phyloP scores from a whole-genome alignment of 2,113 vertebrate genomes.

The Apteryx owenii region DNA sequence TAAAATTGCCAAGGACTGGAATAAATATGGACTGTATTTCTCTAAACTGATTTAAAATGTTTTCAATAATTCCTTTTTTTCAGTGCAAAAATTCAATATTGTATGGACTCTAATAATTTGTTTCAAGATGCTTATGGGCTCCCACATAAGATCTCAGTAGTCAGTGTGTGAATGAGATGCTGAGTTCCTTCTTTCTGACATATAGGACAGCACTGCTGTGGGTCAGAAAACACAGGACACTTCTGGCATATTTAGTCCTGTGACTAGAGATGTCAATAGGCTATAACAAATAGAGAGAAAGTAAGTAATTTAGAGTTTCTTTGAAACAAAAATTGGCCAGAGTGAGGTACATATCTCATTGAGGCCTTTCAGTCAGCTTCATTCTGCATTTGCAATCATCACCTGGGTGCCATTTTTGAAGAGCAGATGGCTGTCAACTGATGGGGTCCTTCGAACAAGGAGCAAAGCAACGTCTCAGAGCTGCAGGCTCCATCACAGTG shows the following conservation, averaged over 20 bases:
- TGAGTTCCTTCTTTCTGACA: not conserved
- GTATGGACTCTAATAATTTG: not conserved
- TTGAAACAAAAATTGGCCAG: not conserved
- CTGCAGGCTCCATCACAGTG: not conserved
- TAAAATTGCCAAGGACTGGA: not conserved
- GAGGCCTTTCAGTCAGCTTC: not conserved
- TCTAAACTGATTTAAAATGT: not conserved
- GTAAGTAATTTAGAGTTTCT: not conserved
- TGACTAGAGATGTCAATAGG: not conserved
- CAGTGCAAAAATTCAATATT: not conserved
- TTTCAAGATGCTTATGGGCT: not conserved
- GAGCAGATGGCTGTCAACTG: not conserved
- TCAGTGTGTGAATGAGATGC: not conserved
- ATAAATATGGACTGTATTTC: not conserved
- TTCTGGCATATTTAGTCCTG: not conserved
- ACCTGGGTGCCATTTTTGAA: not conserved
- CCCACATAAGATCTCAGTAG: not conserved
- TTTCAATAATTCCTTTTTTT: not conserved
- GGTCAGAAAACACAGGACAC: not conserved
- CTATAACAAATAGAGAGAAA: not conserved
- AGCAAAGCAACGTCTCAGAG: not conserved
- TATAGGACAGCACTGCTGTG: fast-evolving
- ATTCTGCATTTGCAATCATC: not conserved
- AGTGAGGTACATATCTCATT: not conserved
- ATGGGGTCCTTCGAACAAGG: fast-evolving